phyloP scores from a whole-genome alignment of 2,113 vertebrate genomes.

The Phrynosoma blainvillii region DNA sequence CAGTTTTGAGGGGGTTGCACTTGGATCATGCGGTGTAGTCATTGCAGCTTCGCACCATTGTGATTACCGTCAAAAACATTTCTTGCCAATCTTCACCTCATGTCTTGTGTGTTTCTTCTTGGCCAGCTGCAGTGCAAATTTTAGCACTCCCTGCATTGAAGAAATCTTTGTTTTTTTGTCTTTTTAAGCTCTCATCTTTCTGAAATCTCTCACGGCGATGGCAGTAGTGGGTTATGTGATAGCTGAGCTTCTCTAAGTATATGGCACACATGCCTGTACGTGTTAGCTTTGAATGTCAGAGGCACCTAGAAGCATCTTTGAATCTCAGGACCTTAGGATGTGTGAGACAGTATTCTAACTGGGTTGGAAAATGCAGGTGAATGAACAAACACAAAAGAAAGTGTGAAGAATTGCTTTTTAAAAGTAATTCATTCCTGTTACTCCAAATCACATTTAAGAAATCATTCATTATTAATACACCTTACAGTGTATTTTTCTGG shows the following conservation, averaged over 20 bases:
- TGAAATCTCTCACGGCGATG: neutral
- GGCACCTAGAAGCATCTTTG: neutral
- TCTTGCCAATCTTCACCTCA: fast-evolving
- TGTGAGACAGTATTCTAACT: neutral
- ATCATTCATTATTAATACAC: no score
- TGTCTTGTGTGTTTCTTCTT: neutral
- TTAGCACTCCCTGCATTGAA: neutral
- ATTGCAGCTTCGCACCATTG: neutral
- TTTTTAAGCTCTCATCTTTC: neutral
- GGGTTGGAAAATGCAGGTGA: neutral
- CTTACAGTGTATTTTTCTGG: no score
- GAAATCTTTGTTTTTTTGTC: neutral
- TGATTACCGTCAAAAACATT: neutral
- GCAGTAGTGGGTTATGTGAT: neutral
- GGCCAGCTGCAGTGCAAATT: conserved; percentile 2
- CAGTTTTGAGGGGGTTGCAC: neutral
- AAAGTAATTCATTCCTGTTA: no score
- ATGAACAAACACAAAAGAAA: neutral
- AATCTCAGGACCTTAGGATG: neutral
- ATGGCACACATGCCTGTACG: neutral
- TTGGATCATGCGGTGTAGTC: neutral
- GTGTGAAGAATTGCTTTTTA: neutral
- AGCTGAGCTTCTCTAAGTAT: conserved; percentile 21
- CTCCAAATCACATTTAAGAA: no score
- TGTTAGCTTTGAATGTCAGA: neutral